Conservation (phyloP, 1,140 invertebrate genomes). For the Drosophila tristis region DNA sequence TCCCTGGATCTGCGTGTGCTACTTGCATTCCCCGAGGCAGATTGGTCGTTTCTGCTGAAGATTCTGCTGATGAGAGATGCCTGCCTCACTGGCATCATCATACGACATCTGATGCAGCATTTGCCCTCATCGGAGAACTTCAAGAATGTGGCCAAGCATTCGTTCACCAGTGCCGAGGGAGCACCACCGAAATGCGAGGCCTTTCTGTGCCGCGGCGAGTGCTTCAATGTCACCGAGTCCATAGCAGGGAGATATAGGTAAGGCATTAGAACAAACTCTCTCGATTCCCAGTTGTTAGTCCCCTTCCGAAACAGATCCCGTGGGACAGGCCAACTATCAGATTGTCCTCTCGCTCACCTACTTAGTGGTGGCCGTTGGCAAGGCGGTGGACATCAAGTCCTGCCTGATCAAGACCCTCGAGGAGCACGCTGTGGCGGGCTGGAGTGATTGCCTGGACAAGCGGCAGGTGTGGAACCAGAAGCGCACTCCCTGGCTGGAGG, state of each 20-base stretch:
- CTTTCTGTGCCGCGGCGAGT: conserved; percentile 87
- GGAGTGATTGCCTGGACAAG: conserved; percentile 89
- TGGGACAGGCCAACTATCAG: conserved; percentile 84
- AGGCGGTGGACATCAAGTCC: conserved; percentile 86
- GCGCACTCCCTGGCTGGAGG: conserved; percentile 89
- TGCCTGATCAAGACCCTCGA: conserved; percentile 88
- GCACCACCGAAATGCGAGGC: conserved; percentile 85
- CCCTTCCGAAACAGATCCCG: conserved; percentile 49
- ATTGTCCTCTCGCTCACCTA: conserved; percentile 86
- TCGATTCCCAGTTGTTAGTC: too few relatives aligned
- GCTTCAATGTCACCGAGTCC: conserved; percentile 78
- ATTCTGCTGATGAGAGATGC: conserved; percentile 88
- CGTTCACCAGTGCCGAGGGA: conserved; percentile 68
- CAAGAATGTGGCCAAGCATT: conserved; percentile 76
- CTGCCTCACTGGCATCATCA: conserved; percentile 84
- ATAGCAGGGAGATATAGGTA: conserved; percentile 69
- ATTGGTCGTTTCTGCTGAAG: conserved; percentile 90
- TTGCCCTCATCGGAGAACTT: conserved; percentile 81
- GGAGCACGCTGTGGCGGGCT: conserved; percentile 85
- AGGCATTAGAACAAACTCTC: neutral
- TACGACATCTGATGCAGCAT: conserved; percentile 82
- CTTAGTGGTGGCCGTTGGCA: conserved; percentile 86
- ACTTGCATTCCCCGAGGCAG: conserved; percentile 90
- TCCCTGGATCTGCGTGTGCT: conserved; percentile 89
- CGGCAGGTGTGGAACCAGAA: conserved; percentile 92